Base-by-base conservation (phyloP, 2,797 vertebrate genomes). In the Myiotriccus ornatus region DNA sequence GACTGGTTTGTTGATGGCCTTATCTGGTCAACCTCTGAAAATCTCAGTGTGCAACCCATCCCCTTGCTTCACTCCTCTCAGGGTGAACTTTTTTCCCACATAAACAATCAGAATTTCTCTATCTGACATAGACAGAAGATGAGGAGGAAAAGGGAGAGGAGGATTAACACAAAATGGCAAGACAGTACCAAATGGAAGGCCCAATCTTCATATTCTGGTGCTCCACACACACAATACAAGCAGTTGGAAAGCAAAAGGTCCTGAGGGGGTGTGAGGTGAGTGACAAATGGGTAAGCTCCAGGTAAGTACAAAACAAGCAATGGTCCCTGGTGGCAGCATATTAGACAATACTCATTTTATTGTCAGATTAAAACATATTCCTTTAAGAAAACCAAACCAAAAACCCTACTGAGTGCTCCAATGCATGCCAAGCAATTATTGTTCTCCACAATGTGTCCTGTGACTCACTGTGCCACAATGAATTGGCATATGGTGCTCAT, bases 381-480 rank as follows among this genome's bases (percentile, higher is more conserved):
- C 94, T 86, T 91, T 57, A 95, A 94, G 89, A 85, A 93, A 94
- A 76, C 63, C 74, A 83, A 95, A 84, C 73, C 53, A 73, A 91
- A 82, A 19, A 0, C 35, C 53, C 39, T 49, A 43, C 23, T 88
- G 79, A 95, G 78, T 63, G 52, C 64, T 89, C 62, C 52, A 89
- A 28, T 12, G 52, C 78, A 59, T 82, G 91, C 81, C 89, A 96
- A 91, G 84, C 84, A 95, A 90, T 93, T 90, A 93, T 0, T 90
- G 82, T 67, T 88, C 56, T 92, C 90, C 82, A 82, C 73, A 88
- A 21, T 50, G 77, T 57, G 67, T 75, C 84, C 92, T 81, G 67
- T 87, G 89, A 94, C 74, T 88, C 93, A 94, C 85, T 79, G 89
- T 63, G 89, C 91, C 91, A 94, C 89, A 94, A 71, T 84, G 83